phyloP scores from a whole-genome alignment of 2,113 vertebrate genomes.

The Pantherophis guttatus region DNA sequence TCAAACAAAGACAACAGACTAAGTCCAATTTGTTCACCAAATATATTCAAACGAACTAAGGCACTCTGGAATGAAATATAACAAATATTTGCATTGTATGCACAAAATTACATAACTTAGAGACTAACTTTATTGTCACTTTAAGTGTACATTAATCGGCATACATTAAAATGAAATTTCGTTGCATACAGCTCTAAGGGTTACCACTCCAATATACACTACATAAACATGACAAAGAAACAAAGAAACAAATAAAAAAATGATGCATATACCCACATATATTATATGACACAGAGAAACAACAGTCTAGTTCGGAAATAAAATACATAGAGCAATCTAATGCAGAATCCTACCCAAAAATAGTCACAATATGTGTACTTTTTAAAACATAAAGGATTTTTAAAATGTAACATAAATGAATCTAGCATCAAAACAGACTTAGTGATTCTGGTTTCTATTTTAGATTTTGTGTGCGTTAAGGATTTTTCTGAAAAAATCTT shows the following conservation, averaged over 20 bases:
- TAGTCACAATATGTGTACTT: neutral
- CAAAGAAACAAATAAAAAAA: too few species aligned
- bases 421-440: neutral
- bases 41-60: conserved; percentile 62
- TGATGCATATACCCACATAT: too few species aligned
- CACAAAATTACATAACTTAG: neutral
- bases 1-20: conserved; percentile 79
- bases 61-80: conserved; percentile 3
- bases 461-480: neutral
- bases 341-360: neutral
- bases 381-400: neutral
- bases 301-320: too few species aligned
- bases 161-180: too few species aligned
- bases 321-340: neutral
- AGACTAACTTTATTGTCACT: too few species aligned
- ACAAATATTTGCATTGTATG: neutral
- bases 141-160: too few species aligned
- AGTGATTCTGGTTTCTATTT: neutral
- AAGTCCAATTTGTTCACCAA: conserved; percentile 65
- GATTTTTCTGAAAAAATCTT: neutral
- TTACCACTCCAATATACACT: too few species aligned
- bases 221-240: too few species aligned
- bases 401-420: neutral
- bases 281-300: too few species aligned
- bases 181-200: too few species aligned